Conservation (phyloP, 1,140 invertebrate genomes). For the Bombus confusus region DNA sequence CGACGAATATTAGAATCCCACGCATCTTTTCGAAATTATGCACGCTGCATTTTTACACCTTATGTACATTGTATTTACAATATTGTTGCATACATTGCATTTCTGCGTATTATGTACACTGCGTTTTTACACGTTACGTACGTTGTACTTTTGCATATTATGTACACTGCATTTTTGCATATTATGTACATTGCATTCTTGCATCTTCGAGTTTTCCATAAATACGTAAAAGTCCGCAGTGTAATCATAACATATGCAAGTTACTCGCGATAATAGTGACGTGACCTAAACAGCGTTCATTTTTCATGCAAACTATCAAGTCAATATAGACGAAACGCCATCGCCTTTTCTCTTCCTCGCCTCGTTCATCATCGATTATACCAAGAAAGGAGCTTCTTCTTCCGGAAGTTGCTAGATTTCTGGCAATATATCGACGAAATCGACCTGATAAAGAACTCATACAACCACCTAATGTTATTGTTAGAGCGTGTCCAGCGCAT, state of each 20-base stretch:
- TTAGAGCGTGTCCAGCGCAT: neutral
- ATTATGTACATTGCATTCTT: no score
- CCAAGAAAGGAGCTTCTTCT: neutral
- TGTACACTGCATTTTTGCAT: no score
- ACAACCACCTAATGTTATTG: slow-evolving; percentile 10
- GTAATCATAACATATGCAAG: neutral
- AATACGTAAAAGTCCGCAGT: neutral
- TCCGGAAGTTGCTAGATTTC: neutral
- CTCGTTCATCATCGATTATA: neutral
- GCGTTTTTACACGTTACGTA: no score
- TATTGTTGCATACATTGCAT: no score
- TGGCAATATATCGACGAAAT: neutral
- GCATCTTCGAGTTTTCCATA: no score
- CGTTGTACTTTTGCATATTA: no score
- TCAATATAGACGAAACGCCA: neutral
- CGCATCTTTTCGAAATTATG: no score
- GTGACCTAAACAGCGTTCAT: neutral
- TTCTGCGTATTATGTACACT: no score
- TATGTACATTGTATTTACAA: no score
- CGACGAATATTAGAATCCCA: no score
- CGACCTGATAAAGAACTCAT: neutral
- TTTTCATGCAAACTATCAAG: neutral
- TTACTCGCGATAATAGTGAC: no score
- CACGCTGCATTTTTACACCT: no score
- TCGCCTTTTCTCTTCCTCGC: neutral